Base-by-base conservation (phyloP, 2,797 vertebrate genomes). In the Uromys caudimaculatus region DNA sequence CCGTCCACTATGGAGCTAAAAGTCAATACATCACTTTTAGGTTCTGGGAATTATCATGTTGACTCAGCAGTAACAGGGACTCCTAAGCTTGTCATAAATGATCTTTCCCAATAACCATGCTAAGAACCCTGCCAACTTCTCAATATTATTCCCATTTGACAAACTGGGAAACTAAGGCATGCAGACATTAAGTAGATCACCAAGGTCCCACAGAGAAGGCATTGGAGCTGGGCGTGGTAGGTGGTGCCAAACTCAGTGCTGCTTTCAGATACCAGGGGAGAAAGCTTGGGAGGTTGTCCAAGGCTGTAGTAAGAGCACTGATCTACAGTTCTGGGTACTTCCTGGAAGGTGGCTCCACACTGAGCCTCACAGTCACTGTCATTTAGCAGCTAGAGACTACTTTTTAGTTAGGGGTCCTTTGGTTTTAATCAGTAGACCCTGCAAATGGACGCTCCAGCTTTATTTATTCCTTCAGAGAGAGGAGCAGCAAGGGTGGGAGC, bases 381-480 rank as follows among this genome's bases (percentile, higher is more conserved):
- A 83, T 78, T 75, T 32, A 81, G 75, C 44, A 62, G 82, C 35
- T 62, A 29, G 29, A 54, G 41, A 29, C 19, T 75, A 54, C 19
- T 67, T 87, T 71, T 83, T 24, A 52, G 50, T 54, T 54, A 58
- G 16, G 62, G 32, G 4, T 8, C 24, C 50, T 17, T 89, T 81
- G 93, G 9, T 77, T 91, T 83, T 71, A 78, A 76, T 93, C 82
- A 71, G 47, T 76, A 60, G 93, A 58, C 44, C 82, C 69, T 77
- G 62, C 0, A 58, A 69, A 78, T 24, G 2, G 52, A 38, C 54
- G 17, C 29, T 24, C 17, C 52, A 41, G 41, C 17, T 95, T 75
- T 90, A 67, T 32, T 75, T 91, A 81, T 44, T 91, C 50, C 64
- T 84, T 67, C 24, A 60, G 29, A 82, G 38, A 32, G 38, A 92